Evolutionary conservation across 2,888 invertebrate genomes (phyloP).

Genomic region (Drosophila affinis): DNA sequence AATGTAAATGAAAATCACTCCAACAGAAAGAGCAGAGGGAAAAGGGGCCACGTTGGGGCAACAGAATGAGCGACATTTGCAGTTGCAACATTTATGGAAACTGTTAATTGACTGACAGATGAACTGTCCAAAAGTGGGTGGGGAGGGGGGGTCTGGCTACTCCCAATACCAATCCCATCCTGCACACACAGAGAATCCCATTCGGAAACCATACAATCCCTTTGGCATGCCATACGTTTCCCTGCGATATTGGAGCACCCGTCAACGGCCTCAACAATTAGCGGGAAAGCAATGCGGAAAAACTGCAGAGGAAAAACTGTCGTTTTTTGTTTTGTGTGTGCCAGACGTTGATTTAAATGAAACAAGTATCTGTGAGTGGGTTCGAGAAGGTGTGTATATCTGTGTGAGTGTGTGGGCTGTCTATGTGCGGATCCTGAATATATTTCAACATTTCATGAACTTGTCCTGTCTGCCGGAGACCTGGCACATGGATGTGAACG

Average conservation of each 20-base stretch:
- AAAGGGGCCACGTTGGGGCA: not conserved
- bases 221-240: slow-evolving; percentile 5
- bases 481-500: slow-evolving; percentile 1
- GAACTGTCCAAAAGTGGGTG: slow-evolving; percentile 36
- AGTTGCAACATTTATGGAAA: slow-evolving; percentile 65
- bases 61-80: slow-evolving; percentile 37
- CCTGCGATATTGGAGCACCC: not conserved
- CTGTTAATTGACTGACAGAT: slow-evolving; percentile 69
- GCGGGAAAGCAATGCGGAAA: slow-evolving; percentile 48
- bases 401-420: slow-evolving; percentile 1
- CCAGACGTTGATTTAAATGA: slow-evolving; percentile 33
- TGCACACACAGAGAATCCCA: not conserved
- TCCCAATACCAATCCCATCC: not conserved
- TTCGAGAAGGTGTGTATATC: not conserved
- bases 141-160: not conserved
- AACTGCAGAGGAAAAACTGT: slow-evolving; percentile 32
- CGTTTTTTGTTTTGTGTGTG: not conserved
- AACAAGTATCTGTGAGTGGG: slow-evolving; percentile 21
- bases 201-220: not conserved
- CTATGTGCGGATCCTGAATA: slow-evolving; percentile 15
- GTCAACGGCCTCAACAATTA: slow-evolving; percentile 47
- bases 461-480: slow-evolving; percentile 41
- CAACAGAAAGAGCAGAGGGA: not conserved
- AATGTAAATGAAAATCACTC: slow-evolving; percentile 27
- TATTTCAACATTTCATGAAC: slow-evolving; percentile 64